Conservation (phyloP, 1,140 invertebrate genomes). For the Heterodera carotae region DNA sequence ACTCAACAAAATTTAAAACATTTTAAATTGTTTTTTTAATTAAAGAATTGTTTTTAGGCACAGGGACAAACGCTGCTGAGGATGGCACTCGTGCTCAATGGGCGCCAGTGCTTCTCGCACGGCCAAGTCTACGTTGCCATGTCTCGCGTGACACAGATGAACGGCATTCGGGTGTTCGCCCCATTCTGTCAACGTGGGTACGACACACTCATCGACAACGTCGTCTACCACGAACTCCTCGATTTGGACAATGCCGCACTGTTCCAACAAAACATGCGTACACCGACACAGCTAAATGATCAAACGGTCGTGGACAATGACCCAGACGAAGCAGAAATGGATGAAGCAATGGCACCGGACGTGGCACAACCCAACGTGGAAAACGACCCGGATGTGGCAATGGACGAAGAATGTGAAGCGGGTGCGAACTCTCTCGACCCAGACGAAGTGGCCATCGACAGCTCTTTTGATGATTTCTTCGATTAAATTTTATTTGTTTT, state of each 20-base stretch:
- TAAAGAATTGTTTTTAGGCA: conserved; percentile 38
- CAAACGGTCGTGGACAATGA: no score
- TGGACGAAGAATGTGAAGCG: no score
- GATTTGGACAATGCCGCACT: neutral
- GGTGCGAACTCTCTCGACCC: no score
- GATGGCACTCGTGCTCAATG: conserved; percentile 63
- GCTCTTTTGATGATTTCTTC: no score
- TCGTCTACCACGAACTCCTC: conserved; percentile 27
- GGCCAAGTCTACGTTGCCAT: conserved; percentile 66
- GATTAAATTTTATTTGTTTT: no score
- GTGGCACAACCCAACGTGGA: no score
- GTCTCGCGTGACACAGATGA: conserved; percentile 16
- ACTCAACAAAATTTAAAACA: no score
- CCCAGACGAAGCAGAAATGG: no score
- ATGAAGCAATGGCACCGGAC: no score
- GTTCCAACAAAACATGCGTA: neutral
- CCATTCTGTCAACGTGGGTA: neutral
- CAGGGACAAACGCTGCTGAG: conserved; percentile 68
- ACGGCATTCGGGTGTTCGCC: conserved; percentile 10
- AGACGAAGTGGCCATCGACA: no score
- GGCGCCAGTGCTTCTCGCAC: conserved; percentile 66
- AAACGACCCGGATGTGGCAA: no score
- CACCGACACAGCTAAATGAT: no score
- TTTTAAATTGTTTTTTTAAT: neutral
- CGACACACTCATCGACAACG: conserved; percentile 8